These are phyloP conservation scores for Chrysemys picta DNA, from an alignment of 2,113 vertebrate genomes.

Conservation along the genomic window DNA sequence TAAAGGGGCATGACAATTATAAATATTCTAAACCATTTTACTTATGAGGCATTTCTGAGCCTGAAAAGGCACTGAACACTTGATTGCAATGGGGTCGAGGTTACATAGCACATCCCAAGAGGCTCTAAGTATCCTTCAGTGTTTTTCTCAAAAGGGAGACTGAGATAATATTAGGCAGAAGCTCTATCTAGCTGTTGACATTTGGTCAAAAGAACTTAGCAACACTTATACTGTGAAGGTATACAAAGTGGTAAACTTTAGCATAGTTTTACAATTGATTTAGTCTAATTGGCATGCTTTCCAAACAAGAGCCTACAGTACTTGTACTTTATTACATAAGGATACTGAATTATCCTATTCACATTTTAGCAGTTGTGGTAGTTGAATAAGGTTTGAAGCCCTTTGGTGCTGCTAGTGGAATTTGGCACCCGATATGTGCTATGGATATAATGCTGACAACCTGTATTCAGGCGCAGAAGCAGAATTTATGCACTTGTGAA, in stretches of 20 bases:
- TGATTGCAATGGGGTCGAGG: background rate
- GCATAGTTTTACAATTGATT: background rate
- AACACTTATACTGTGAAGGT: background rate
- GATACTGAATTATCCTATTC: background rate
- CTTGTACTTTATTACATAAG: background rate
- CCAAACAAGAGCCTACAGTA: background rate
- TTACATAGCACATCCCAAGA: background rate
- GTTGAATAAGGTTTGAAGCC: constrained; percentile 9
- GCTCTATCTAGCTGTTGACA: background rate
- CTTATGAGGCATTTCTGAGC: background rate
- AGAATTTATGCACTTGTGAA: constrained; percentile 61
- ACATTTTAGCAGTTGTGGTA: background rate
- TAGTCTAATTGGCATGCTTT: constrained; percentile 2
- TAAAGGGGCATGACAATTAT: background rate
- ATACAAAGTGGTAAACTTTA: background rate
- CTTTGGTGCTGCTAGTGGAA: constrained; percentile 37
- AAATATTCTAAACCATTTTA: background rate
- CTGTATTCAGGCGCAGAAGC: constrained; percentile 62
- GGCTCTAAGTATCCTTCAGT: background rate
- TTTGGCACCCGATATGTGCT: constrained; percentile 29
- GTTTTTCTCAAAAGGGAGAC: fast-evolving
- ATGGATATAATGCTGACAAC: constrained; percentile 49
- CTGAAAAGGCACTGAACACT: background rate
- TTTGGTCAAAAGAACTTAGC: background rate
- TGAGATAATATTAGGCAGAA: background rate